phyloP scores from a whole-genome alignment of 2,888 invertebrate genomes.

The Ischnus inquisitorius region DNA sequence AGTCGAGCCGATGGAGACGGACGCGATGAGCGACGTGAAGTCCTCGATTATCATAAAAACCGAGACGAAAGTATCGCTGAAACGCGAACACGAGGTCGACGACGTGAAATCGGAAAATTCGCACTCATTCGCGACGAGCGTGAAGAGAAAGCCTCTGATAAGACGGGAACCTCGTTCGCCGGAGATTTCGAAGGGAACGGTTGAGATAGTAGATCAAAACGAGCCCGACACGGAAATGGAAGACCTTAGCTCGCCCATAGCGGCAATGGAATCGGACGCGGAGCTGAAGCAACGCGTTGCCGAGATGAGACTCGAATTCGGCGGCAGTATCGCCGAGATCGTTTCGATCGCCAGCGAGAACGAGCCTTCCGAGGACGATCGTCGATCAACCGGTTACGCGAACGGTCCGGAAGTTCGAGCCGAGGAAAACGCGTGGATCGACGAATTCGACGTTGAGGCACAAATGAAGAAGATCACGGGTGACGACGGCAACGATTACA shows the following conservation, averaged over 20 bases:
- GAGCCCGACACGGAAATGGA: constrained; percentile 83
- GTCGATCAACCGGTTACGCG: constrained; percentile 56
- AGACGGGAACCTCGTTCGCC: constrained; percentile 54
- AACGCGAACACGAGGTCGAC: constrained; percentile 62
- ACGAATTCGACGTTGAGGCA: constrained; percentile 84
- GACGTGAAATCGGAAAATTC: constrained; percentile 53
- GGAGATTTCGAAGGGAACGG: constrained; percentile 79
- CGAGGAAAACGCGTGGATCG: constrained; percentile 80
- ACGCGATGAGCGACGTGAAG: constrained; percentile 31
- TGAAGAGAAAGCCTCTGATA: constrained; percentile 63
- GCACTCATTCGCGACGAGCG: constrained; percentile 59
- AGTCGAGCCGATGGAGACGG: constrained; percentile 48
- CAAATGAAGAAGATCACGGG: constrained; percentile 84
- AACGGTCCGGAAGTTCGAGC: constrained; percentile 75
- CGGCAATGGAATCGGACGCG: constrained; percentile 84
- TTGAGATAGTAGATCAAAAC: constrained; percentile 84
- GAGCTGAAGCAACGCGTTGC: constrained; percentile 85
- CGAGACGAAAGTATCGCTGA: constrained; percentile 51
- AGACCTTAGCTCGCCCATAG: constrained; percentile 84
- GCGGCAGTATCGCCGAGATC: constrained; percentile 76
- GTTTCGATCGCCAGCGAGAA: constrained; percentile 72
- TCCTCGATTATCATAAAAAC: constrained; percentile 40
- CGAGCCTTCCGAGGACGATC: constrained; percentile 76
- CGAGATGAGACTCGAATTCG: constrained; percentile 86
- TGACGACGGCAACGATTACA: constrained; percentile 83